Evolutionary conservation across 2,888 invertebrate species (phyloP), one percentile per base, ranked within the genome.

Genomic region (Osmoderma eremita): DNA sequence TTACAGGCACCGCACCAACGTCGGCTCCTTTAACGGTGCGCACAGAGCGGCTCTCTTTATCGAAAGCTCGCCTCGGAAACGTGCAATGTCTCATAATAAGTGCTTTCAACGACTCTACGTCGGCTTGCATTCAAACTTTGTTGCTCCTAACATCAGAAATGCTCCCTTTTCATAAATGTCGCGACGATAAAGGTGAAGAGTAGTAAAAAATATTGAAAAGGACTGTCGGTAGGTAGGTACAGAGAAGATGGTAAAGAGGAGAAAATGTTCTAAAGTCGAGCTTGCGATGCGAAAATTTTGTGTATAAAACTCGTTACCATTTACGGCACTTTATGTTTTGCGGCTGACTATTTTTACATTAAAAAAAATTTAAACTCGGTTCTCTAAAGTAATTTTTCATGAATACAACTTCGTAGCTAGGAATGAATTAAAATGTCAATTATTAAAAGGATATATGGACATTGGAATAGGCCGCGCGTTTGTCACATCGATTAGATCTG

Each of bases 51-150:
- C 45, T 45, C 58, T 24, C 50, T 65, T 50, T 65, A 49, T 58
- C 58, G 65, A 65, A 51, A 65, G 49, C 50, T 39, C 54, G 18
- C 53, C 45, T 42, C 65, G 65, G 65, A 65, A 65, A 65, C 58
- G 49, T 58, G 65, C 56, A 65, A 58, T 58, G 58, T 56, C 65
- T 54, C 65, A 56, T 65, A 65, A 65, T 65, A 58, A 49, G 58
- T 54, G 58, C 65, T 65, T 65, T 65, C 58, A 58, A 48, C 49
- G 56, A 58, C 63, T 63, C 58, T 56, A 56, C 45, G 56, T 49
- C 30, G 39, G 56, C 49, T 63, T 49, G 56, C 58, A 58, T 58
- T 65, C 58, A 58, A 53, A 65, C 49, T 65, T 65, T 58, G 65
- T 58, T 65, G 58, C 58, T 58, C 48, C 49, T 49, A 20, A 41